Base-by-base conservation (phyloP, 2,888 invertebrate genomes). In the Iphiclides podalirius region DNA sequence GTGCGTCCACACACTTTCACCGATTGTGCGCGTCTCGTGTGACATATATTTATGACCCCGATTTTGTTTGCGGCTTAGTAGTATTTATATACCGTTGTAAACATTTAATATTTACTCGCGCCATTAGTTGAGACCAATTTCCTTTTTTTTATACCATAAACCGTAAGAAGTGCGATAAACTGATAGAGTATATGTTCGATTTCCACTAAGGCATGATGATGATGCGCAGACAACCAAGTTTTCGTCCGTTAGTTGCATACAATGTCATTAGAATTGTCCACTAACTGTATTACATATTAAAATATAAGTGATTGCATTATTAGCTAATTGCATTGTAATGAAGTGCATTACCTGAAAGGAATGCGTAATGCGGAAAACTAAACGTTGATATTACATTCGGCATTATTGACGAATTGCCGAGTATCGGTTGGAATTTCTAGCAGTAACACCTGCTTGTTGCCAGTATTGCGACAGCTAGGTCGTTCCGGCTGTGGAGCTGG, bases 361-460 rank as follows among this genome's bases (percentile, higher is more conserved):
- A n/a, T n/a, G n/a, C n/a, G n/a, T n/a, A n/a, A n/a, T n/a, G n/a
- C n/a, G n/a, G n/a, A n/a, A 20, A 20, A 20, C 6, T 20, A 6
- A 20, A 20, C 20, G 20, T 20, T 20, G 20, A 20, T 44, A 28
- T 39, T n/a, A 17, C 12, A 44, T 49, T 49, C 34, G 13, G 34
- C 17, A 33, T 38, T 43, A 35, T 23, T 34, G 35, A 50, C 55
- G 63, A 55, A 61, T 63, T 63, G 70, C 66, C 58, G 63, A 66
- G 70, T 72, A 70, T 75, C 61, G 66, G 52, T 61, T 64, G 71
- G 74, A 75, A 80, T 81, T 79, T 75, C 70, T 72, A 75, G 73
- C 74, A 79, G 78, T 67, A 74, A 73, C 84, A 83, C 79, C 79
- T 81, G 85, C 79, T 69, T 60, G 35, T 15, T 54, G 67, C 60